Percentiles rank a stretch among this genome's conserved stretches.
These are phyloP conservation scores for Sesamia nonagrioides DNA, from an alignment of 1,140 invertebrate genomes.

Conservation along the genomic window DNA sequence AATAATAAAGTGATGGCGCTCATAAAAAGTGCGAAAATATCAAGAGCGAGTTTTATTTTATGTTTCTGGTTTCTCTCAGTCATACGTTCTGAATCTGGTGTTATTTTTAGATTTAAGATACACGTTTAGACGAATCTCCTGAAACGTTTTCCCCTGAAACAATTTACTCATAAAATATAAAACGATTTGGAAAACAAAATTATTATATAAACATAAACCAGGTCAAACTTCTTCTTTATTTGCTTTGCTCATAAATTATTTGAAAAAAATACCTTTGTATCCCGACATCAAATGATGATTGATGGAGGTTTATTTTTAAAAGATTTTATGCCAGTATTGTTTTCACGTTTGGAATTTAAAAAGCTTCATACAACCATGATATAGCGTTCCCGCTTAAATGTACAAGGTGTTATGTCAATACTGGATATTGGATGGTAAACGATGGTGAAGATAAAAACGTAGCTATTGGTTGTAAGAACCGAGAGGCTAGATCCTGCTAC, in stretches of 20 bases:
- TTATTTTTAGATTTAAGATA: slow-evolving; percentile 36
- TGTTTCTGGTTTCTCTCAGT: slow-evolving; percentile 40
- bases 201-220: neutral
- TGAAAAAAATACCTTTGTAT: slow-evolving; percentile 14
- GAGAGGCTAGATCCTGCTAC: slow-evolving; percentile 17
- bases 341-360: slow-evolving; percentile 13
- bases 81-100: slow-evolving; percentile 10
- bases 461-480: neutral
- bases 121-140: slow-evolving; percentile 3
- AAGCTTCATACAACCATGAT: neutral
- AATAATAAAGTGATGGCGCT: slow-evolving; percentile 42
- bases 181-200: neutral
- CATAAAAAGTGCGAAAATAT: slow-evolving; percentile 50
- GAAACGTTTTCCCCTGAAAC: slow-evolving; percentile 3
- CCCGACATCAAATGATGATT: neutral
- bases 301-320: neutral
- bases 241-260: slow-evolving; percentile 19
- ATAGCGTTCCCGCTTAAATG: neutral
- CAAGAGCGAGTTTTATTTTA: slow-evolving; percentile 43
- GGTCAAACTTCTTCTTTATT: neutral
- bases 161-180: slow-evolving; percentile 8
- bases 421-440: neutral
- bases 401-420: neutral
- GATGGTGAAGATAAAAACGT: neutral
- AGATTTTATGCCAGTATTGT: neutral